Conservation (phyloP, 2,888 invertebrate species). For the Macrophya alboannulata region DNA sequence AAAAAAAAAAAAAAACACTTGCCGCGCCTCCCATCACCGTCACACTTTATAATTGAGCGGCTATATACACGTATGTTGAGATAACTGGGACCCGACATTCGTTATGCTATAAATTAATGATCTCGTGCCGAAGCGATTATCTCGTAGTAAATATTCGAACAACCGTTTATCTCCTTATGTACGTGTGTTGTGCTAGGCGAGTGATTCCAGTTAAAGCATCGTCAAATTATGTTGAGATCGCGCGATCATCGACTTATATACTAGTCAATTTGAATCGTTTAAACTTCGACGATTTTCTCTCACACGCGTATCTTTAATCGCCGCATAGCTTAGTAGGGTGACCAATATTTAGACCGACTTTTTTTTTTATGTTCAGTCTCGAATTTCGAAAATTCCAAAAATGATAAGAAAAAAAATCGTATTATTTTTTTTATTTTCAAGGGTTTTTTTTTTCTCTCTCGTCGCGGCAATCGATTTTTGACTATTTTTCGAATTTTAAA, state of each 20-base stretch:
- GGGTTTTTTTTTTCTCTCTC: no score
- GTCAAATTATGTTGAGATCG: not conserved
- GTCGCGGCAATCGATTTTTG: no score
- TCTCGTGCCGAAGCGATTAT: not conserved
- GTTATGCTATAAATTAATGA: not conserved
- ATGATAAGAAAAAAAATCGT: no score
- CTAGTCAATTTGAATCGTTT: not conserved
- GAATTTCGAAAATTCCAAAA: no score
- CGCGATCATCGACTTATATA: not conserved
- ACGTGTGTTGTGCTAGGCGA: not conserved
- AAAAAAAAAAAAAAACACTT: not conserved
- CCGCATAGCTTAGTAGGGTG: no score
- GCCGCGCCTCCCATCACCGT: not conserved
- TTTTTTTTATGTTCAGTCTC: no score
- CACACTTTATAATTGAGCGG: not conserved
- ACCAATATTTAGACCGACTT: no score
- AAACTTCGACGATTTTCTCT: not conserved
- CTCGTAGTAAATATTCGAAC: not conserved
- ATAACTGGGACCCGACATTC: not conserved
- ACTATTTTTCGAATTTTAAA: no score
- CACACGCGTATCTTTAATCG: no score
- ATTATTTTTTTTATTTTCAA: no score
- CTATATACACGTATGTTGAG: not conserved
- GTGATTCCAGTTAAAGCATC: not conserved
- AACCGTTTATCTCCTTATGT: not conserved